Conservation (phyloP, 2,888 invertebrate species). For the Nebria salina region DNA sequence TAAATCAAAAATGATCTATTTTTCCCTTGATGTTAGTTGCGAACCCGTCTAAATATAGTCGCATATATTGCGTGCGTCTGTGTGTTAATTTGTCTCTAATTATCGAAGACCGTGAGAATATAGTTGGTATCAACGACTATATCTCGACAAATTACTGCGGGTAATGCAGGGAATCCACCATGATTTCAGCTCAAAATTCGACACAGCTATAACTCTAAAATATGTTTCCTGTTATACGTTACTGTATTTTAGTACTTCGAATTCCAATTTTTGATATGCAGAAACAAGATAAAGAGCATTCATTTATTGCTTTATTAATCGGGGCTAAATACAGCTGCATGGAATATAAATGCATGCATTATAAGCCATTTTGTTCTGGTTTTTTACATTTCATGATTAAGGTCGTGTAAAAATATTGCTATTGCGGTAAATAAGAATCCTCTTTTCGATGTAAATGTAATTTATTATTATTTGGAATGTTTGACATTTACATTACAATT, state of each 20-base stretch:
- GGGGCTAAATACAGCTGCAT: neutral
- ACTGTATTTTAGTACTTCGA: neutral
- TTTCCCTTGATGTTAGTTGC: no score
- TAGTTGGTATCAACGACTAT: neutral
- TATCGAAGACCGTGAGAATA: conserved; percentile 1
- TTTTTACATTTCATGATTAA: neutral
- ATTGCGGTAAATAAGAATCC: no score
- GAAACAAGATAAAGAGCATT: neutral
- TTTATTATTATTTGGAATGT: no score
- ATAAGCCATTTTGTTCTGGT: neutral
- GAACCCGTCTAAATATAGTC: no score
- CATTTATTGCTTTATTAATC: neutral
- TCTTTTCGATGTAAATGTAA: no score
- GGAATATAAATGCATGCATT: neutral
- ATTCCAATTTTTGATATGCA: neutral
- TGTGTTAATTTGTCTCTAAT: neutral
- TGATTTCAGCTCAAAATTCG: neutral
- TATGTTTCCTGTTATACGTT: neutral
- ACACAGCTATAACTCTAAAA: neutral
- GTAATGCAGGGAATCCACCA: neutral
- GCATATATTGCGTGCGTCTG: neutral
- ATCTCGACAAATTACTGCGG: neutral
- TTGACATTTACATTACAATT: no score
- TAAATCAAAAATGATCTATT: no score
- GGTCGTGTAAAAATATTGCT: no score